A percentile compares a stretch with the other conserved stretches of the same genome.
phyloP scores from a whole-genome alignment of 2,113 vertebrate species.

The Eudyptes chrysolophus region DNA sequence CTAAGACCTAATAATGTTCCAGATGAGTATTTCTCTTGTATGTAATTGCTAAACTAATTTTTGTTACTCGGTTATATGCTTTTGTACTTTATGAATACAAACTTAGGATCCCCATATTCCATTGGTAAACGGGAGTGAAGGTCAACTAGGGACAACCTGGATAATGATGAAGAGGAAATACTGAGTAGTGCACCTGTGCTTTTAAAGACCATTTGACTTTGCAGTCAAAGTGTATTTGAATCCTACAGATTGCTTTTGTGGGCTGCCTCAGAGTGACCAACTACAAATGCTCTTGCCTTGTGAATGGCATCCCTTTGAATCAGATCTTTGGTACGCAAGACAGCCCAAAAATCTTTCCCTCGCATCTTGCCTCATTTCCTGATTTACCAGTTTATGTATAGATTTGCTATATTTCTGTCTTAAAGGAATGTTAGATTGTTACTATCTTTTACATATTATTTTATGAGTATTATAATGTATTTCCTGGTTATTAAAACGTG shows the following conservation, averaged over 20 bases:
- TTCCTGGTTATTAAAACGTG: not conserved
- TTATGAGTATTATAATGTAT: not conserved
- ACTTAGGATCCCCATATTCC: not conserved
- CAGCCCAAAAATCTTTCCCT: not conserved
- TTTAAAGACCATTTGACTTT: not conserved
- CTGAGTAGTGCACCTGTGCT: not conserved
- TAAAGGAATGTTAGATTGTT: not conserved
- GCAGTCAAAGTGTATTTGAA: not conserved
- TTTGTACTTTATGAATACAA: not conserved
- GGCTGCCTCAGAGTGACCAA: not conserved
- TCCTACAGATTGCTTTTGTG: not conserved
- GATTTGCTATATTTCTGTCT: not conserved
- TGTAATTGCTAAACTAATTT: constrained; percentile 71
- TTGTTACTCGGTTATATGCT: not conserved
- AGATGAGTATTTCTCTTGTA: constrained; percentile 89
- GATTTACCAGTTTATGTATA: not conserved
- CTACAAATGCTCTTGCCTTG: not conserved
- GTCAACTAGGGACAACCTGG: not conserved
- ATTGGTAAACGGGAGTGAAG: not conserved
- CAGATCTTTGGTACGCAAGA: not conserved
- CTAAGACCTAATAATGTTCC: constrained; percentile 82
- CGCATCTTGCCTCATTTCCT: not conserved
- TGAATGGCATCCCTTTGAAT: not conserved
- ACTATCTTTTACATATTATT: not conserved
- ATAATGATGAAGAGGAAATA: not conserved